Evolutionary conservation across 2,797 vertebrate species (phyloP), one percentile per base, ranked within the genome.

Genomic region (Vespertilio murinus): DNA sequence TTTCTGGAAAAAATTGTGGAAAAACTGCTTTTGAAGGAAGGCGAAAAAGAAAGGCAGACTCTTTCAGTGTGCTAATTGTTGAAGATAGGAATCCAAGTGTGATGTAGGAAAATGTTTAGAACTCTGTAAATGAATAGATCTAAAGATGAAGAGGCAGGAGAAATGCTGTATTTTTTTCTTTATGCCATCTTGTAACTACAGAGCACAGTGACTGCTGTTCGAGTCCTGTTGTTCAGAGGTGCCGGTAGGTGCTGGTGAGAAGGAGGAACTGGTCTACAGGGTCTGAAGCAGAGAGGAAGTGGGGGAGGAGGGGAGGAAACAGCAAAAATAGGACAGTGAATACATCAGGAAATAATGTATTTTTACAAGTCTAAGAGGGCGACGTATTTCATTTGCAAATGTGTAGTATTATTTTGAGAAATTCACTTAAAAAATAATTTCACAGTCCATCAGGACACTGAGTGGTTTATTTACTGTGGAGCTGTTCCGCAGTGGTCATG

Each of bases 211-310:
- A 33, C 47, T 45, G 7, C 40, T 11, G 38, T 80, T 78, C 40
- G 49, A 45, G 20, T 65, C 90, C 52, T 87, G 13, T 65, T 84
- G 77, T n/a, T 67, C 65, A 18, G 64, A 61, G 18, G 56, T 96
- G 33, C 33, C 13, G 52, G 2, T 67, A 75, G 71, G 65, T 82
- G 14, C 94, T 96, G 38, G 88, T 71, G 30, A 96, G 90, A 93
- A 96, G 91, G 90, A 94, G 96, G 92, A 95, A 94, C 56, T 59
- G 23, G 33, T 71, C 88, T 80, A 86, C 87, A 95, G 65, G 42
- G 54, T 82, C 65, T 71, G 82, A 91, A 40, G 80, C 93, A 59
- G 77, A 93, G 91, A 94, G 95, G 95, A 97, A 95, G 93, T 95
- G 20, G 93, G 73, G 91, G 80, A 84, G 87, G 90, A 77, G 54